Percentiles rank a stretch among this genome's conserved stretches.
These are phyloP conservation scores for Tadarida brasiliensis DNA, from an alignment of 2,797 vertebrate species.

Conservation along the genomic window DNA sequence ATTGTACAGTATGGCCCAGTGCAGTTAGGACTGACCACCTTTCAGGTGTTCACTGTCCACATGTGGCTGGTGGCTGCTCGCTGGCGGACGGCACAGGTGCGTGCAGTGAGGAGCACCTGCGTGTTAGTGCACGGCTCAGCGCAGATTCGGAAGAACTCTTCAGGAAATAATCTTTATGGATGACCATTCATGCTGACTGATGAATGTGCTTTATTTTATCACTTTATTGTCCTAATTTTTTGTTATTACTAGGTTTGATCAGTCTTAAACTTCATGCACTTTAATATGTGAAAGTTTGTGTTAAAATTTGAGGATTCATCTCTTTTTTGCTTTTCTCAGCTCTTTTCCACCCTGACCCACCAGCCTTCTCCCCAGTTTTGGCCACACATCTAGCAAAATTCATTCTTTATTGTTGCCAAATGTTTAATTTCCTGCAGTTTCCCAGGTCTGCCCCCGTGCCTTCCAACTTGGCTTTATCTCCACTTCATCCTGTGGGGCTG, in stretches of 20 bases:
- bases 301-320: constrained; percentile 17
- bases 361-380: background rate
- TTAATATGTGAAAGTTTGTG: background rate
- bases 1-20: background rate
- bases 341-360: background rate
- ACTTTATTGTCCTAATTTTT: background rate
- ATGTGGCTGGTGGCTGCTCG: background rate
- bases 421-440: background rate
- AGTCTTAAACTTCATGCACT: background rate
- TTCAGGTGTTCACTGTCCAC: background rate
- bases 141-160: background rate
- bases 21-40: background rate
- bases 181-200: background rate
- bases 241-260: background rate
- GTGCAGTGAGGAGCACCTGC: too few relatives aligned
- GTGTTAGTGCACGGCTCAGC: background rate
- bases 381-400: background rate
- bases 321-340: background rate
- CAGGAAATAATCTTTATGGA: background rate
- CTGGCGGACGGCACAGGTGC: background rate
- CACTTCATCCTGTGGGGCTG: background rate
- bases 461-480: background rate
- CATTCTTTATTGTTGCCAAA: background rate
- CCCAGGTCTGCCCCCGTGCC: background rate
- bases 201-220: background rate